phyloP scores from a whole-genome alignment of 2,113 vertebrate species.

The Etheostoma cragini region DNA sequence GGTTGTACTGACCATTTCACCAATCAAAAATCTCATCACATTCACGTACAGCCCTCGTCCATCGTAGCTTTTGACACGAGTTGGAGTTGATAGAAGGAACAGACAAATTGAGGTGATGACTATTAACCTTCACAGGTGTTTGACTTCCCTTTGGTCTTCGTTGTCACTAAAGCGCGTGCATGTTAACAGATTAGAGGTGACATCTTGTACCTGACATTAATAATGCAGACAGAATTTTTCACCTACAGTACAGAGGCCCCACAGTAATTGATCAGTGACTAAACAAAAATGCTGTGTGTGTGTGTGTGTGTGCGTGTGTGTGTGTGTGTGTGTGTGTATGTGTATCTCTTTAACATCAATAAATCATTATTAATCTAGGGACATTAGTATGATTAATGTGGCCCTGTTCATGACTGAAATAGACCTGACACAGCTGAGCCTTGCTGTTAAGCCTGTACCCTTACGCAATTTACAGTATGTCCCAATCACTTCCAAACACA shows the following conservation, averaged over 20 bases:
- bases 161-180: constrained; percentile 13
- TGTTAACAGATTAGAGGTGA: constrained; percentile 46
- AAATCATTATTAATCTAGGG: background rate
- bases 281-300: background rate
- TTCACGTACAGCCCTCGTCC: constrained; percentile 39
- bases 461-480: too few species aligned
- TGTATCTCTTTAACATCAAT: constrained; percentile 20
- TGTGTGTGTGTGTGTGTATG: constrained; percentile 6
- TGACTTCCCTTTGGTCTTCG: constrained; percentile 36
- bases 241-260: constrained; percentile 11
- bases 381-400: constrained; percentile 5
- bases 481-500: background rate
- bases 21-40: constrained; percentile 62
- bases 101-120: constrained; percentile 68
- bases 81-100: constrained; percentile 48
- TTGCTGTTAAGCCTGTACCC: background rate
- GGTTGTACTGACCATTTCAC: constrained; percentile 54
- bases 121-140: constrained; percentile 66
- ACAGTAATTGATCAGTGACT: constrained; percentile 7
- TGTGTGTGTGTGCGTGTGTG: constrained; percentile 9
- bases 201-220: constrained; percentile 46
- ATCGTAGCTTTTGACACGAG: constrained; percentile 54
- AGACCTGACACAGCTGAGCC: background rate
- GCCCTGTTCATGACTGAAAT: background rate
- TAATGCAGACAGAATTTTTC: constrained; percentile 30